Base-by-base conservation (phyloP, 2,888 invertebrate species). In the Geophilus truncorum region DNA sequence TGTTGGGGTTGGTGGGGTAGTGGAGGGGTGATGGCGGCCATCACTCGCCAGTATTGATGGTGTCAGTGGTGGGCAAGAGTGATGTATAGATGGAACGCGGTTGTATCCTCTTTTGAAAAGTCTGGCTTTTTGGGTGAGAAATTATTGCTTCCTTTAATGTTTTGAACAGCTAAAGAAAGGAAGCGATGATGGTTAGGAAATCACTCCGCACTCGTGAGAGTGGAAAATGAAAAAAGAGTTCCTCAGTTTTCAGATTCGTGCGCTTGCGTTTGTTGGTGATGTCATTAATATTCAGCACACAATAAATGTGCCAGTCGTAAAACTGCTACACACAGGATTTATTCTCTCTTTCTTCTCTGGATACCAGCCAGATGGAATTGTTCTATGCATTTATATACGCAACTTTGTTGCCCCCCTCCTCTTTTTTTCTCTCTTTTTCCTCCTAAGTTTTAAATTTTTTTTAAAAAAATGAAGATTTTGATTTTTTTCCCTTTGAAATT, bases 41-140 rank as follows among this genome's bases (percentile, higher is more conserved):
- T 32, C 25, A 25, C 36, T 77, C 25, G n/a, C 76, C 76, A 75
- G 32, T 30, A 75, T 30, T 30, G 76, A 32, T 75, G 76, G 28
- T 51, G 51, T 51, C 51, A 51, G 51, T 51, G 51, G 51, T 51
- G 51, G 51, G 51, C 51, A 51, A 51, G 51, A 51, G 51, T 51
- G 51, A 51, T 51, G 51, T 51, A 51, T 51, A 51, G 76, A 75
- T 75, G 28, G 32, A 75, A 28, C 28, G 76, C 28, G 76, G 76
- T 75, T 75, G 30, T 75, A 75, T 75, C 28, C 28, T 75, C 32
- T 32, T 28, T 32, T 75, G 76, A 75, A 75, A 75, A 75, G 76
- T 75, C 32, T 28, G 28, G 32, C 28, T 75, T 75, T 51, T 51
- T 51, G 51, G 51, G 51, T 51, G 51, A 51, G 51, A 51, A 51